These are phyloP conservation scores for Sebastes taczanowskii DNA, from an alignment of 2,797 vertebrate species.

Conservation along the genomic window DNA sequence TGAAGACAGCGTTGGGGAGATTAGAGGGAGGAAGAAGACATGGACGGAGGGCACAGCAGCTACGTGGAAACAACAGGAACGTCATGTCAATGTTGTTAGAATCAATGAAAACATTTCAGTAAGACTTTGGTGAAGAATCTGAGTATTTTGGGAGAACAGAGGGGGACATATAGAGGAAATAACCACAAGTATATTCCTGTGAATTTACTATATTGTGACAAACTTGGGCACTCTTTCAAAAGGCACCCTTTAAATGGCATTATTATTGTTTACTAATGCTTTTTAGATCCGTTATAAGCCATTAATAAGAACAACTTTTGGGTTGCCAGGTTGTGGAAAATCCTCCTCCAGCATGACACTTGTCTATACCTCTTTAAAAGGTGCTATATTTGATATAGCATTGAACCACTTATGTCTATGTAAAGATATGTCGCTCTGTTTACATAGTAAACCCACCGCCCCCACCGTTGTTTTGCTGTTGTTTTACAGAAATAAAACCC, in stretches of 20 bases:
- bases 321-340: constrained; percentile 16
- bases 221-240: background rate
- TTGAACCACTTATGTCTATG: too few relatives aligned
- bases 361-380: background rate
- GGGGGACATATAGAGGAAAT: background rate
- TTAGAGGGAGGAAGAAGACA: background rate
- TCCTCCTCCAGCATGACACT: background rate
- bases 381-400: too few relatives aligned
- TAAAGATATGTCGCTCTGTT: too few relatives aligned
- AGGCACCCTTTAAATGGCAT: background rate
- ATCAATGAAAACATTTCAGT: background rate
- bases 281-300: background rate
- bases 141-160: background rate
- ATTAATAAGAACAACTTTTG: background rate
- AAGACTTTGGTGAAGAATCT: background rate
- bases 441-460: too few relatives aligned
- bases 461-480: too few relatives aligned
- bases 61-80: background rate
- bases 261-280: background rate
- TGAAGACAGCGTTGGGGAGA: constrained; percentile 23
- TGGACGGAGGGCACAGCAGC: background rate
- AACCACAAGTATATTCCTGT: background rate
- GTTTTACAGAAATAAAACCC: too few relatives aligned
- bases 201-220: background rate
- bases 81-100: background rate